Evolutionary conservation across 2,113 vertebrate genomes (phyloP).

Genomic region (Lanius ludovicianus): DNA sequence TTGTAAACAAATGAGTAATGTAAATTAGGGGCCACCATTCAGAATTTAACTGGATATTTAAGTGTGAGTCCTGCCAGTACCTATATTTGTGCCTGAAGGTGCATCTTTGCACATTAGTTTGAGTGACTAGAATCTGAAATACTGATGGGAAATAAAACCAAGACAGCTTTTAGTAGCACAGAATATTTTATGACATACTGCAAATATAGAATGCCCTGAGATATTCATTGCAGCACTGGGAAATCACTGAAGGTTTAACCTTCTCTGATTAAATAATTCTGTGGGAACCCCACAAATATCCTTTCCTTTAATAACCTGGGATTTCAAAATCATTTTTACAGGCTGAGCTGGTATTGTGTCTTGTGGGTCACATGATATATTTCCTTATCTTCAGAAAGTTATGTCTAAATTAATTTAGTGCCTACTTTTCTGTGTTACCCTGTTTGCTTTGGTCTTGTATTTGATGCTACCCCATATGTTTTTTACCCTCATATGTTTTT

Average conservation of each 20-base stretch:
- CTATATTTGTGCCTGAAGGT: neutral
- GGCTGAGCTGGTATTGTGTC: neutral
- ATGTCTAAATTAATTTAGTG: neutral
- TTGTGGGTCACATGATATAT: neutral
- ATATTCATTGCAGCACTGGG: neutral
- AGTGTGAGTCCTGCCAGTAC: neutral
- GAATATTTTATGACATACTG: neutral
- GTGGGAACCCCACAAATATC: neutral
- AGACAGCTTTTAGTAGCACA: neutral
- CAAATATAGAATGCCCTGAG: neutral
- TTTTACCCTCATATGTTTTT: neutral
- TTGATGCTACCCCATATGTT: neutral
- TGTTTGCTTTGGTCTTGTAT: neutral
- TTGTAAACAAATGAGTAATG: neutral
- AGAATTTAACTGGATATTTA: neutral
- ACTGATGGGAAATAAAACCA: slow-evolving; percentile 13
- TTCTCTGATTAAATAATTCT: neutral
- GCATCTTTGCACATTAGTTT: neutral
- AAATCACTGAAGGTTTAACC: neutral
- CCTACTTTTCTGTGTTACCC: neutral
- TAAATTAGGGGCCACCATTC: neutral
- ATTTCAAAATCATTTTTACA: neutral
- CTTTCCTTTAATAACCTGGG: neutral
- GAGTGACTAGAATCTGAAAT: neutral
- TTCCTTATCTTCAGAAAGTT: neutral